phyloP scores from a whole-genome alignment of 1,140 invertebrate species.

The Leptinotarsa defecta region DNA sequence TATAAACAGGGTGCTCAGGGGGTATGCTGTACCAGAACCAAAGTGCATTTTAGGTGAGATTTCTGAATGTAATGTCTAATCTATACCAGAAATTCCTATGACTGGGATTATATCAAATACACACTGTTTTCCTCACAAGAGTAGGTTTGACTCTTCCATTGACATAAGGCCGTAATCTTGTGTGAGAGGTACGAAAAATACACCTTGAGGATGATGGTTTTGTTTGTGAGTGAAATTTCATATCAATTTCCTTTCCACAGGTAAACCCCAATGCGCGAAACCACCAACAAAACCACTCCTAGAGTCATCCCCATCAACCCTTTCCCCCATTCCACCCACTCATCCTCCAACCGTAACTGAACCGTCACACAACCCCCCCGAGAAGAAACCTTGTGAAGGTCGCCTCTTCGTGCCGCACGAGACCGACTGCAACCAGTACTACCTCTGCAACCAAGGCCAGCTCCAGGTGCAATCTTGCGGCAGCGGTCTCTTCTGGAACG shows the following conservation, averaged over 20 bases:
- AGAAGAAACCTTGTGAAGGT: slow-evolving; percentile 59
- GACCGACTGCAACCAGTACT: slow-evolving; percentile 78
- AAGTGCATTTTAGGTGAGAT: slow-evolving; percentile 48
- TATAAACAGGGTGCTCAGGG: slow-evolving; percentile 73
- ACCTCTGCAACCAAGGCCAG: slow-evolving; percentile 75
- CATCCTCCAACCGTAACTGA: slow-evolving; percentile 2
- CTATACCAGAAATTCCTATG: too few species aligned
- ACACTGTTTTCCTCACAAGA: too few species aligned
- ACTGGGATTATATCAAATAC: too few species aligned
- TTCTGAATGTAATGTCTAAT: background rate
- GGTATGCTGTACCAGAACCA: slow-evolving; percentile 60
- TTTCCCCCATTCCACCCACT: background rate
- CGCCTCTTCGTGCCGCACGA: slow-evolving; percentile 67
- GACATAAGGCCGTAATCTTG: too few species aligned
- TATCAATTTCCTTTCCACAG: background rate
- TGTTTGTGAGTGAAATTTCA: too few species aligned
- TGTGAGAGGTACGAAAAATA: too few species aligned
- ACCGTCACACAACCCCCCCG: background rate
- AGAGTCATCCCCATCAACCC: background rate
- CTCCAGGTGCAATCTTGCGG: slow-evolving; percentile 72
- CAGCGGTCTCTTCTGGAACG: slow-evolving; percentile 74
- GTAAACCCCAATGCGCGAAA: slow-evolving; percentile 26
- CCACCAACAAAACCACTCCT: slow-evolving; percentile 21
- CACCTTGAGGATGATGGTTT: too few species aligned
- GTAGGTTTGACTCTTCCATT: too few species aligned